Evolutionary conservation across 2,797 vertebrate genomes (phyloP).

Genomic region (Lutjanus campechanus): DNA sequence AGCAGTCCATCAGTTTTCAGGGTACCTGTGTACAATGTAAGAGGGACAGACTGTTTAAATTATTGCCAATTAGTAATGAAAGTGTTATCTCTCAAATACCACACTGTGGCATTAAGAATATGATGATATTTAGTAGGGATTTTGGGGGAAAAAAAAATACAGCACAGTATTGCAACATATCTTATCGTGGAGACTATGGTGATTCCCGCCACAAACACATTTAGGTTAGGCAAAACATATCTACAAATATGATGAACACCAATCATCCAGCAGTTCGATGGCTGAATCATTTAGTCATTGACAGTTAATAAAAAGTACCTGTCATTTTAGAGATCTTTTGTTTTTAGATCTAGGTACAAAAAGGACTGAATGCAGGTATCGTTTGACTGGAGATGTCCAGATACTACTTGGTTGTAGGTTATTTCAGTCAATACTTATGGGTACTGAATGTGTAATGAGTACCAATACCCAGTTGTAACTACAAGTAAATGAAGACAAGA

Average conservation of each 20-base stretch:
- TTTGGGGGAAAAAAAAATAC: no score
- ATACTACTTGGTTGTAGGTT: no score
- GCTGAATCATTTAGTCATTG: background rate
- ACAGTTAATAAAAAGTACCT: background rate
- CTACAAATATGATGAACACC: constrained; percentile 3
- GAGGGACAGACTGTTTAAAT: background rate
- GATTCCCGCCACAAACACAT: background rate
- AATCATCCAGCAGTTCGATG: background rate
- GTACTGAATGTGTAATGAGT: no score
- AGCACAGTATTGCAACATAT: no score
- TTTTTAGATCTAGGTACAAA: no score
- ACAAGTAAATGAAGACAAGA: background rate
- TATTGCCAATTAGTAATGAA: background rate
- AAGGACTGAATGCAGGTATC: no score
- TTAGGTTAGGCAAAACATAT: background rate
- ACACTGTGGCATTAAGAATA: background rate
- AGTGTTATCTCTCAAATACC: background rate
- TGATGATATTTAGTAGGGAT: no score
- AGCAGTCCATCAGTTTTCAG: constrained; percentile 8
- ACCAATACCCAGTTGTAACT: background rate
- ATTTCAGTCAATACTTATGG: no score
- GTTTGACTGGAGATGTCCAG: no score
- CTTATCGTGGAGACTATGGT: no score
- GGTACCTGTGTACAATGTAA: background rate
- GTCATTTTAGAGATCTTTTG: background rate